Percentiles rank a stretch among this genome's conserved stretches.
Evolutionary conservation across 2,113 vertebrate genomes (phyloP).

Genomic region (Nothocercus nigrocapillus): DNA sequence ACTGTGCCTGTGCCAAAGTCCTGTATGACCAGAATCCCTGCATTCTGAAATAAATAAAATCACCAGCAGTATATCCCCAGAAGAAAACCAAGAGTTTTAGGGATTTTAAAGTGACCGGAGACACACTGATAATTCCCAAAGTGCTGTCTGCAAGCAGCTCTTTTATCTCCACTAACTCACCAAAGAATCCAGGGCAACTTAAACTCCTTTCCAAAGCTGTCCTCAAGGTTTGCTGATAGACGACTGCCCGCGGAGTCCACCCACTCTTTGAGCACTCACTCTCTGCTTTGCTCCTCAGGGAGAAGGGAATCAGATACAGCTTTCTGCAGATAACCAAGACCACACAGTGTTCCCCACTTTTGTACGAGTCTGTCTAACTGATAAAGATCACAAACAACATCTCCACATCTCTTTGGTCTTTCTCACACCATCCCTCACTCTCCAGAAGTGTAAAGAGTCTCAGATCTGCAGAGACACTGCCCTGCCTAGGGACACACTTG

Average conservation of each 20-base stretch:
- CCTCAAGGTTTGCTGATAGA: neutral
- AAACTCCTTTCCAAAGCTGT: neutral
- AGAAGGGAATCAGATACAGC: neutral
- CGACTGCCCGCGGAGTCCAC: neutral
- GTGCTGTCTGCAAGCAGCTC: neutral
- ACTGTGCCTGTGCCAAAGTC: neutral
- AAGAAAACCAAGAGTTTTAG: neutral
- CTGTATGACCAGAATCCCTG: neutral
- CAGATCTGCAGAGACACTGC: neutral
- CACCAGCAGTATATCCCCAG: neutral
- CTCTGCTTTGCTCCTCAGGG: neutral
- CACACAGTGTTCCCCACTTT: too few species aligned
- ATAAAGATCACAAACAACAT: neutral
- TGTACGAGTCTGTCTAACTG: neutral
- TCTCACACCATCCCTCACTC: neutral
- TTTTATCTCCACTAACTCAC: neutral
- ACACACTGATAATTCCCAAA: neutral
- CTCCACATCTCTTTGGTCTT: neutral
- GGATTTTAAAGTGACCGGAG: neutral
- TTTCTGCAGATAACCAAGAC: neutral
- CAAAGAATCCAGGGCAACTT: neutral
- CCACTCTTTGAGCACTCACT: neutral
- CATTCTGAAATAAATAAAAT: neutral
- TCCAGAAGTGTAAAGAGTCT: neutral
- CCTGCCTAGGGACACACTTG: neutral